Conservation (phyloP, 2,797 vertebrate species). For the Lepidocolaptes lacrymiger region DNA sequence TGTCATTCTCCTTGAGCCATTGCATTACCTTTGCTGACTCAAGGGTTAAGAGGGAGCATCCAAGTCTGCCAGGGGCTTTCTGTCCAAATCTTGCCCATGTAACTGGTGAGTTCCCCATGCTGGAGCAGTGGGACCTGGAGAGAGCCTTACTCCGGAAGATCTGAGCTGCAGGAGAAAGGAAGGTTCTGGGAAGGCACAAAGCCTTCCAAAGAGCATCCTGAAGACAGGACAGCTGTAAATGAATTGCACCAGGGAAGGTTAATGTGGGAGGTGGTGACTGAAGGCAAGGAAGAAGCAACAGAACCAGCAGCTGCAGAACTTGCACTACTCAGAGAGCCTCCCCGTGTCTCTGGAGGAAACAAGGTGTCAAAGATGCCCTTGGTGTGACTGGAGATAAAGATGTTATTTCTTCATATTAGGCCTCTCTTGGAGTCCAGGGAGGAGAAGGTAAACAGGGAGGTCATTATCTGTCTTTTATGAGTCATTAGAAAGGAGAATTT, state of each 20-base stretch:
- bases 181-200: not conserved
- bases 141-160: not conserved
- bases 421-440: not conserved
- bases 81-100: not conserved
- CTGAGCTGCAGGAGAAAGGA: not conserved
- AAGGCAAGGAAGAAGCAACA: not conserved
- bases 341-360: not conserved
- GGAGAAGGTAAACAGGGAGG: not conserved
- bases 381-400: not conserved
- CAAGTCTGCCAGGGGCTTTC: not conserved
- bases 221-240: not conserved
- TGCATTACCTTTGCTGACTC: not conserved
- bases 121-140: not conserved
- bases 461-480: not conserved
- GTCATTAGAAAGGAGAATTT: not conserved
- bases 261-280: not conserved
- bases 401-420: not conserved
- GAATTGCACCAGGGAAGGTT: not conserved
- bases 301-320: not conserved
- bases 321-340: not conserved
- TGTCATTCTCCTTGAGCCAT: not conserved
- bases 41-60: not conserved
- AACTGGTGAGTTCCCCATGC: not conserved
- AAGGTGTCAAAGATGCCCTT: not conserved
- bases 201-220: not conserved